Base-by-base conservation (phyloP, 2,888 invertebrate genomes). In the Drosophila pseudotalamancana region DNA sequence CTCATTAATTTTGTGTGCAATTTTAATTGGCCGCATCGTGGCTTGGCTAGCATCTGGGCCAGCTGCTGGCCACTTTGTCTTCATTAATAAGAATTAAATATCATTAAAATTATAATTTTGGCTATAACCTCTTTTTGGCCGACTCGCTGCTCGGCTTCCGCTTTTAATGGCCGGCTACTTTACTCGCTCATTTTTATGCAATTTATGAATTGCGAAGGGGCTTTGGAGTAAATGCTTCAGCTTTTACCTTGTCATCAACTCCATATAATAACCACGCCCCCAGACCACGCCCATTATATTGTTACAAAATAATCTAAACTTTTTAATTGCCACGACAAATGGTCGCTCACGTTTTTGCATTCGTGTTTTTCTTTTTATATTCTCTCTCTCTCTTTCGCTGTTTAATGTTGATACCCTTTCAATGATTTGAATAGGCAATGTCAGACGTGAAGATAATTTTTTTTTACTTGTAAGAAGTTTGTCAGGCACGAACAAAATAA, bases 241-340 rank as follows among this genome's bases (percentile, higher is more conserved):
- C 50, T 46, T 61, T 60, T 59, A 63, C 72, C 76, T 74, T 74
- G 74, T 74, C 74, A 72, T 76, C 74, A 51, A 72, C 63, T 57
- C 50, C 46, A 64, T 76, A 56, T 72, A 59, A 72, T 67, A 43
- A 39, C 57, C 75, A 39, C 67, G 39, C 51, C 54, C 40, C 12
- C 9, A 9, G 11, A 34, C 34, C 31, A 16, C 56, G 27, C 42
- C 45, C 59, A 55, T 66, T 60, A 65, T 61, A 74, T 79, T 75
- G 62, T 68, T 68, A 68, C 59, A 70, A 70, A 65, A 75, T 80
- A 77, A 82, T 77, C 68, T 68, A 82, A 87, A 87, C 77, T 84
- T 84, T 87, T 84, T 84, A 87, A 84, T 84, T 85, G 83, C 74
- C 79, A 64, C 64, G 74, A 76, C 85, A 82, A 83, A 81, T 87